Evolutionary conservation across 1,140 invertebrate genomes (phyloP), one percentile per base, ranked within the genome.

Genomic region (Drosophila aff.): DNA sequence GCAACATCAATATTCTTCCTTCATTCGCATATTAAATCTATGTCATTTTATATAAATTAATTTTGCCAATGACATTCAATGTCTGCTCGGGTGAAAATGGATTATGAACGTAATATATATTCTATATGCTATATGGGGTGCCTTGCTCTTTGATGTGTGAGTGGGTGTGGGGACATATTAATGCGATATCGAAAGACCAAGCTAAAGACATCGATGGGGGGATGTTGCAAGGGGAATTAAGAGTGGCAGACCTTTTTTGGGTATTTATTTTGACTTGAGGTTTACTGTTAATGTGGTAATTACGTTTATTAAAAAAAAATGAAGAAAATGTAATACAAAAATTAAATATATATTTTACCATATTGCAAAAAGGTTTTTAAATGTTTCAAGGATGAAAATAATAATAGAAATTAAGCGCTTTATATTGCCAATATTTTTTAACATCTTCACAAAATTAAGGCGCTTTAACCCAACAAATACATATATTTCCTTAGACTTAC

Each of bases 41-140:
- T 57, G 74, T 69, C 80, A 82, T 82, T 75, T 79, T 79, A 78
- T 74, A 82, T 79, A 74, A 82, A 82, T 82, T 82, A 82, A 82
- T 82, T 82, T 78, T 61, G 59, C 65, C 67, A 64, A 82, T 64
- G 68, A 74, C 67, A 79, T 78, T 82, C 62, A 64, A 68, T 58
- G 75, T 78, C 74, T 78, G 76, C 41, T 78, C 44, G 75, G 38
- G 41, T 52, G 66, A 66, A 58, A 75, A 75, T 74, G 69, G 69
- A 74, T 74, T 75, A 74, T 74, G 41, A 61, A 74, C 67, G 49
- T 71, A 36, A 61, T 73, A 72, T 69, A 63, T 67, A 33, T 18
- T n/a, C n/a, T 15, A 50, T 58, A 31, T 40, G 41, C 26, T 26
- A 26, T 26, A 26, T 26, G 36, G 33, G 21, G 16, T 33, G 33